Evolutionary conservation across 1,140 invertebrate genomes (phyloP).

Genomic region (Pogonomyrmex californicus): DNA sequence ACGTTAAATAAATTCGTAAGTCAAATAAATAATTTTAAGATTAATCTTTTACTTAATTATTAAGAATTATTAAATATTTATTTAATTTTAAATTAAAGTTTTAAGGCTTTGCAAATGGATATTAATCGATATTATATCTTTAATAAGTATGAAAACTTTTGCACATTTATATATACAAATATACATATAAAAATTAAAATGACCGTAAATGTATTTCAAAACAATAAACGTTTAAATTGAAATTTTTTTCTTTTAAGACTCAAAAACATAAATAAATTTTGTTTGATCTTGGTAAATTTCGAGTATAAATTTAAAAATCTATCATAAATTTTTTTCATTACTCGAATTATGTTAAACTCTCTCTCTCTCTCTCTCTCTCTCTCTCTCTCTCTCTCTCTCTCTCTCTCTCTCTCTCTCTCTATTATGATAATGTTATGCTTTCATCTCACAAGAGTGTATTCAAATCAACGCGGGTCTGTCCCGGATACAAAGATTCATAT

Average conservation of each 20-base stretch:
- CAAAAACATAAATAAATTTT: neutral
- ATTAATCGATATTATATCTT: no score
- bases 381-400: no score
- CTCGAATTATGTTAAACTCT: neutral
- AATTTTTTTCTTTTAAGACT: neutral
- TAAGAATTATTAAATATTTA: no score
- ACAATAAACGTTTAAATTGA: neutral
- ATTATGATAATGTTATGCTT: conserved; percentile 2
- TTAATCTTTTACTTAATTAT: neutral
- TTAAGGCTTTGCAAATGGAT: no score
- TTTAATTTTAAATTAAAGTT: no score
- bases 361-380: neutral
- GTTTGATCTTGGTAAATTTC: neutral
- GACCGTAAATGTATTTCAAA: neutral
- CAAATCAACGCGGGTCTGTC: neutral
- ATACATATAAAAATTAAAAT: neutral
- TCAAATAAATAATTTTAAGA: neutral
- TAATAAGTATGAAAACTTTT: no score
- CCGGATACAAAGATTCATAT: neutral
- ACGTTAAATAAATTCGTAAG: neutral
- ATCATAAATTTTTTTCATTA: neutral
- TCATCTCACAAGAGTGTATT: neutral
- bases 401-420: no score
- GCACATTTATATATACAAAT: neutral
- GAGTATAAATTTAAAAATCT: neutral